Percentiles rank a stretch among this genome's conserved stretches.
Conservation (phyloP, 2,113 vertebrate genomes). For the Loxodonta africana region DNA sequence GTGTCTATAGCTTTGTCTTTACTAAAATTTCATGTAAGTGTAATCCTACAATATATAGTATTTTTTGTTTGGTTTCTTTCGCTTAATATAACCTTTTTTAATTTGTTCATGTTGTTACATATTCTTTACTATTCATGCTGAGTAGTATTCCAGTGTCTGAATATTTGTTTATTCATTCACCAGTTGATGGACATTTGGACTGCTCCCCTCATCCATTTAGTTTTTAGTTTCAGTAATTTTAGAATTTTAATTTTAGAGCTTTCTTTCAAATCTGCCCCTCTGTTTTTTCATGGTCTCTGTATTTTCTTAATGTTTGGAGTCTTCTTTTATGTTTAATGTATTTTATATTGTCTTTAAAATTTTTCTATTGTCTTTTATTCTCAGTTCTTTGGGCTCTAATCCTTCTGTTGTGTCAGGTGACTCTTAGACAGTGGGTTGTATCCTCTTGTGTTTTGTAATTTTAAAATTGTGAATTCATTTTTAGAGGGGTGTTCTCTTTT, state of each 20-base stretch:
- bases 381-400: constrained; percentile 17
- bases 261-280: constrained; percentile 26
- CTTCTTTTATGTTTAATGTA: constrained; percentile 28
- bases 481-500: neutral
- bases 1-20: neutral
- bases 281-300: constrained; percentile 6
- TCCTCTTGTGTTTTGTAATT: constrained; percentile 12
- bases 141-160: neutral
- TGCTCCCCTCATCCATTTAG: neutral
- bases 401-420: neutral
- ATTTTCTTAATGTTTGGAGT: constrained; percentile 5
- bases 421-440: neutral
- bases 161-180: too few relatives aligned
- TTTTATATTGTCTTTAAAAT: neutral
- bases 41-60: neutral
- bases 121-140: neutral
- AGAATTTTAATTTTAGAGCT: constrained; percentile 52
- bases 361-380: constrained; percentile 3
- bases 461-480: neutral
- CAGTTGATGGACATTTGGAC: neutral
- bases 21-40: neutral
- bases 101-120: constrained; percentile 1
- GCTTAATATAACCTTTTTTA: constrained; percentile 17
- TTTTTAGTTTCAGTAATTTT: constrained; percentile 44
- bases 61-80: neutral